phyloP scores from a whole-genome alignment of 2,888 invertebrate genomes.

The Quadriops clusia region DNA sequence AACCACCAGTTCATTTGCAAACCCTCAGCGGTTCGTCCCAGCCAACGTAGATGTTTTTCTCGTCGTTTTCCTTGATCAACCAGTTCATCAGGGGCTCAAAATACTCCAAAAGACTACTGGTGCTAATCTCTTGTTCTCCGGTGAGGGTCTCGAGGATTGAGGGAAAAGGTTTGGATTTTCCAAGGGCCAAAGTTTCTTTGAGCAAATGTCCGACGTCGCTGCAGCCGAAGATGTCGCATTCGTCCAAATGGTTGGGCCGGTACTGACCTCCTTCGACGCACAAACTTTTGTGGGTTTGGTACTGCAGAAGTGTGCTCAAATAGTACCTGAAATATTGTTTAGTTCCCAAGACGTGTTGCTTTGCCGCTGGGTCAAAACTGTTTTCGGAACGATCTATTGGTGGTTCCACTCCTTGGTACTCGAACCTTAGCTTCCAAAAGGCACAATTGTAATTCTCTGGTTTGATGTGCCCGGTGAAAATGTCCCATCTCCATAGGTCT shows the following conservation, averaged over 20 bases:
- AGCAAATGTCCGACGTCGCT: slow-evolving; percentile 62
- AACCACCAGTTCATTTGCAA: too few species aligned
- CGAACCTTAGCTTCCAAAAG: slow-evolving; percentile 49
- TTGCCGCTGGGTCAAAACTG: slow-evolving; percentile 56
- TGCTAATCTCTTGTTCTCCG: slow-evolving; percentile 62
- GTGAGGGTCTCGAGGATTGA: too few species aligned
- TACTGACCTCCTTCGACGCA: slow-evolving; percentile 71
- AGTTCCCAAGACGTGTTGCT: slow-evolving; percentile 55
- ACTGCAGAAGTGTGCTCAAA: slow-evolving; percentile 70
- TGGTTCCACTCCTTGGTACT: slow-evolving; percentile 50
- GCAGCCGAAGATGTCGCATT: slow-evolving; percentile 77
- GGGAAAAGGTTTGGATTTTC: too few species aligned
- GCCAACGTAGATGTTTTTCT: slow-evolving; percentile 51
- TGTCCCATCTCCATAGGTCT: slow-evolving; percentile 57
- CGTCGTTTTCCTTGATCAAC: slow-evolving; percentile 59
- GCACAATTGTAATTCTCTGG: slow-evolving; percentile 51
- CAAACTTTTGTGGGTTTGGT: slow-evolving; percentile 68
- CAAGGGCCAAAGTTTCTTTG: slow-evolving; percentile 43
- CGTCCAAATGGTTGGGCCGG: slow-evolving; percentile 59
- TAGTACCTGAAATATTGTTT: slow-evolving; percentile 56
- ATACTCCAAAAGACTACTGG: slow-evolving; percentile 65
- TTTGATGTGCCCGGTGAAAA: slow-evolving; percentile 49
- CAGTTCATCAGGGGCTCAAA: slow-evolving; percentile 67
- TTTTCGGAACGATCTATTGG: slow-evolving; percentile 47
- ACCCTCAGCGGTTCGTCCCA: slow-evolving; percentile 46